Percentiles rank a stretch among this genome's conserved stretches.
Evolutionary conservation across 2,888 invertebrate species (phyloP).

Genomic region (Odontomyia ornata): DNA sequence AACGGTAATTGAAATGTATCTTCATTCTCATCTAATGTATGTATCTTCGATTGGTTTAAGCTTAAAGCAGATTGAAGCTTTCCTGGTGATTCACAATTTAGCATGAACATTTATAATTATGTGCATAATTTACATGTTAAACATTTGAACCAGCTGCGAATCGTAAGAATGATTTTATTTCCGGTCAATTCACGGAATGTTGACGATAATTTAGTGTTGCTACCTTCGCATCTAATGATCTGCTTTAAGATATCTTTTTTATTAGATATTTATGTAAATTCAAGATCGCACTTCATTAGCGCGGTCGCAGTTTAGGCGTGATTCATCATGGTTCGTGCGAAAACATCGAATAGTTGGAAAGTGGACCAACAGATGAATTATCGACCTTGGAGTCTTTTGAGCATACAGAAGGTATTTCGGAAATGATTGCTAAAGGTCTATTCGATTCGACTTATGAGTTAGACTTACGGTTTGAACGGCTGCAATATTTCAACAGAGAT

Average conservation of each 20-base stretch:
- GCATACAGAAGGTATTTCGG: too few relatives aligned
- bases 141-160: background rate
- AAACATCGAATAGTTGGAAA: background rate
- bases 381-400: too few relatives aligned
- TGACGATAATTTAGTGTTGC: background rate
- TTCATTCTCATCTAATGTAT: too few relatives aligned
- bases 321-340: background rate
- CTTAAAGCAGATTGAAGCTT: background rate
- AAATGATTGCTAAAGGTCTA: too few relatives aligned
- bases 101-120: background rate
- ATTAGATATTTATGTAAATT: background rate
- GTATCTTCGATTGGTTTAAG: background rate
- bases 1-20: background rate
- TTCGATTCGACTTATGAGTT: too few relatives aligned
- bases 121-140: background rate
- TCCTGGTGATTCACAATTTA: background rate
- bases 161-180: conserved; percentile 13
- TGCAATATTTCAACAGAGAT: too few relatives aligned
- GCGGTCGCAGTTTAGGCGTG: background rate
- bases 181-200: conserved; percentile 11
- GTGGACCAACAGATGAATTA: too few relatives aligned
- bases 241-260: background rate
- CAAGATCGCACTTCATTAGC: background rate
- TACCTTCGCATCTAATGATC: conserved; percentile 1
- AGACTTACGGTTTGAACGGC: too few relatives aligned